phyloP scores from a whole-genome alignment of 2,888 invertebrate species.

The Helicoverpa assulta region DNA sequence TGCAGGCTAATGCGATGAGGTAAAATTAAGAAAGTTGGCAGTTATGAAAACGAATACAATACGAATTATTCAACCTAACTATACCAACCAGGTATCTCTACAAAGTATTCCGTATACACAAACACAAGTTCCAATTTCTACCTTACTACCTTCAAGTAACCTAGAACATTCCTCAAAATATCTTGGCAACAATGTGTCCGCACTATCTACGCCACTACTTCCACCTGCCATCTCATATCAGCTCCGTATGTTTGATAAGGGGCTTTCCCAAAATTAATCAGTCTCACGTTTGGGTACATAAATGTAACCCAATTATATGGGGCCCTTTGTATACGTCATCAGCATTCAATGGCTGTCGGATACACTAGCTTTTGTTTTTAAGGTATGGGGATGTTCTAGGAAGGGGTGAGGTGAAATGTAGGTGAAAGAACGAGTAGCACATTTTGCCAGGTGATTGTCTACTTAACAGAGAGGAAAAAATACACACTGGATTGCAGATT shows the following conservation, averaged over 20 bases:
- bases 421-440: background rate
- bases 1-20: no score
- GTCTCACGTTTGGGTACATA: conserved; percentile 41
- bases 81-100: conserved; percentile 29
- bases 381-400: conserved; percentile 10
- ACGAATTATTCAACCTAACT: background rate
- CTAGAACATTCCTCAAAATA: conserved; percentile 16
- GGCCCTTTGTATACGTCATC: conserved; percentile 54
- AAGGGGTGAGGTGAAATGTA: background rate
- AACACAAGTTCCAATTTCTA: conserved; percentile 26
- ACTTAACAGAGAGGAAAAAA: no score
- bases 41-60: no score
- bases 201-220: conserved; percentile 18
- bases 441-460: background rate
- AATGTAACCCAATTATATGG: conserved; percentile 61
- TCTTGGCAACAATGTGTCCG: conserved; percentile 30
- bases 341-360: conserved; percentile 55
- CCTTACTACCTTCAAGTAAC: background rate
- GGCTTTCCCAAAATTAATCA: conserved; percentile 64
- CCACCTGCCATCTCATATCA: conserved; percentile 54
- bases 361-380: conserved; percentile 44
- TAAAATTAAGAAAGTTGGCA: no score
- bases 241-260: conserved; percentile 54
- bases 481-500: no score
- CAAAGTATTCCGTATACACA: conserved; percentile 9